Evolutionary conservation across 2,888 invertebrate species (phyloP).

Genomic region (Drosophila birchii): DNA sequence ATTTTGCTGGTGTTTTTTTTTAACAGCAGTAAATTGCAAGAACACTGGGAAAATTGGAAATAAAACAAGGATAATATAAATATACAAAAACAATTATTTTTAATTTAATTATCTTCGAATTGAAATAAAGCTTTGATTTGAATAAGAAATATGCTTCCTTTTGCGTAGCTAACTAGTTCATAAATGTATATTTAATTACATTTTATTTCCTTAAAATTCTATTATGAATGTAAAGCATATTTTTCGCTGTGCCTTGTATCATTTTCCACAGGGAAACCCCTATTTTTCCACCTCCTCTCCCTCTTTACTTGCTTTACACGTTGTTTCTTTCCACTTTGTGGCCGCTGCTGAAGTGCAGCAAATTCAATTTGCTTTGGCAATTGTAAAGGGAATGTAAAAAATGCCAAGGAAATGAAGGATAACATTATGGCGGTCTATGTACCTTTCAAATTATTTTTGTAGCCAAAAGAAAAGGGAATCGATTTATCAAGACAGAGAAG

Average conservation of each 20-base stretch:
- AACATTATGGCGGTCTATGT: constrained; percentile 21
- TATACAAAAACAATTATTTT: too few species aligned
- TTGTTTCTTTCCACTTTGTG: constrained; percentile 23
- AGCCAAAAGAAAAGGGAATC: not conserved
- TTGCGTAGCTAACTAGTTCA: too few species aligned
- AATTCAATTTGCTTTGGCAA: constrained; percentile 52
- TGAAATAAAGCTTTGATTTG: too few species aligned
- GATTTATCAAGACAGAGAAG: not conserved
- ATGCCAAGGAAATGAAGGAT: constrained; percentile 16
- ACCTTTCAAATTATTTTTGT: constrained; percentile 4
- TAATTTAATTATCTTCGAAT: too few species aligned
- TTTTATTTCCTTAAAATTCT: not conserved
- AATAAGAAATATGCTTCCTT: too few species aligned
- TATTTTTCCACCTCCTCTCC: constrained; percentile 8
- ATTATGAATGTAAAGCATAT: not conserved
- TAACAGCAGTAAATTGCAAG: constrained; percentile 3
- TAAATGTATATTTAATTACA: not conserved
- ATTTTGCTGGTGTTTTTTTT: constrained; percentile 1
- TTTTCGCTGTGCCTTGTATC: constrained; percentile 19
- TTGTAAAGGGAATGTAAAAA: constrained; percentile 25
- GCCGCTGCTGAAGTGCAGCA: constrained; percentile 43
- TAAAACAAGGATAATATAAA: too few species aligned
- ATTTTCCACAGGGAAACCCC: not conserved
- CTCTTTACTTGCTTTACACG: constrained; percentile 18
- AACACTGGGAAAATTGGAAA: not conserved